phyloP scores from a whole-genome alignment of 1,140 invertebrate species.

The Eupeodes corollae region DNA sequence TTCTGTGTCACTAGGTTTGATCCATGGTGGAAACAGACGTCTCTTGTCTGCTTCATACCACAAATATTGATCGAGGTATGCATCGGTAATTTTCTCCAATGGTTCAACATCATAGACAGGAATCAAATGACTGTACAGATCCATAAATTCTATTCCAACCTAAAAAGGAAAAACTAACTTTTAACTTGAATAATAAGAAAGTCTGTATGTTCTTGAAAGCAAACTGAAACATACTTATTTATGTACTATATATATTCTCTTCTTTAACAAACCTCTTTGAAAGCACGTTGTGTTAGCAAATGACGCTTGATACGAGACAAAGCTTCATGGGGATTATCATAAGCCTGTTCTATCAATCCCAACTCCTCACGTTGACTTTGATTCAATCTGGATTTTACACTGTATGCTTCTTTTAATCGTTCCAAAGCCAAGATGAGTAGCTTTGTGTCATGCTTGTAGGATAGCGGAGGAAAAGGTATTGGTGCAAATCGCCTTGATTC shows the following conservation, averaged over 20 bases:
- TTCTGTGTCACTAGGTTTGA: slow-evolving; percentile 97
- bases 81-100: slow-evolving; percentile 98
- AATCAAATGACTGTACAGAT: slow-evolving; percentile 95
- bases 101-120: slow-evolving; percentile 99
- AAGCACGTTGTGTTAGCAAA: slow-evolving; percentile 92
- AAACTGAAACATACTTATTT: neutral
- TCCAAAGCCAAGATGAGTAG: slow-evolving; percentile 93
- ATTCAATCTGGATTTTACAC: slow-evolving; percentile 95
- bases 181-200: neutral
- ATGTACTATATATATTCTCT: neutral
- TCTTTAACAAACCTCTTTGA: slow-evolving; percentile 73
- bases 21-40: slow-evolving; percentile 94
- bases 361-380: slow-evolving; percentile 98
- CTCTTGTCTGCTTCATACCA: slow-evolving; percentile 99
- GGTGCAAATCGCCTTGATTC: slow-evolving; percentile 96
- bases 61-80: slow-evolving; percentile 98
- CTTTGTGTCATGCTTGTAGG: slow-evolving; percentile 99
- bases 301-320: slow-evolving; percentile 98
- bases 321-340: slow-evolving; percentile 99
- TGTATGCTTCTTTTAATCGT: slow-evolving; percentile 96
- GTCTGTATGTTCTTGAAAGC: neutral
- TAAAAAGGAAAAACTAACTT: slow-evolving; percentile 27
- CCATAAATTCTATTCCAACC: slow-evolving; percentile 99
- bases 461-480: slow-evolving; percentile 96
- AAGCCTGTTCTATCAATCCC: slow-evolving; percentile 97